These are phyloP conservation scores for Drosophila neocordata DNA, from an alignment of 1,140 invertebrate species.

Conservation along the genomic window DNA sequence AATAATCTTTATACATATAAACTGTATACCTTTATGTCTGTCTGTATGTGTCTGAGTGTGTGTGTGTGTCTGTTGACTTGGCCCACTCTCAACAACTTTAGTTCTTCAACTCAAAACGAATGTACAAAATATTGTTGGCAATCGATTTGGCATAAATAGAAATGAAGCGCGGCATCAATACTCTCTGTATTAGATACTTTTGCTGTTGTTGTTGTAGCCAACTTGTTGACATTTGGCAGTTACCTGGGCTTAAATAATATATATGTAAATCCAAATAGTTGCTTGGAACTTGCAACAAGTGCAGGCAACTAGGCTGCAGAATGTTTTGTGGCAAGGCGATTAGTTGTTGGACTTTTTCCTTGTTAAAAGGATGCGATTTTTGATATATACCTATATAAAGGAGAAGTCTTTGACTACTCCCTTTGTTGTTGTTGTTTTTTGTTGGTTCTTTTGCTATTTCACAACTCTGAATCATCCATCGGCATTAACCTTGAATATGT, in stretches of 20 bases:
- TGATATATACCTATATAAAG: no score
- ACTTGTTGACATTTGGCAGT: slow-evolving; percentile 80
- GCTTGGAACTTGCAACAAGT: slow-evolving; percentile 63
- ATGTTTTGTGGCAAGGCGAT: no score
- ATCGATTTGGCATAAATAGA: slow-evolving; percentile 73
- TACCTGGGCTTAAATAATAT: slow-evolving; percentile 65
- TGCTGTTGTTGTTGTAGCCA: slow-evolving; percentile 17
- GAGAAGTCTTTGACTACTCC: no score
- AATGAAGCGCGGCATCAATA: slow-evolving; percentile 53
- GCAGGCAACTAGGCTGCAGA: slow-evolving; percentile 39
- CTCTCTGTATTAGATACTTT: slow-evolving; percentile 30
- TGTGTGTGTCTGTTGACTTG: slow-evolving; percentile 55
- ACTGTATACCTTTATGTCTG: no score
- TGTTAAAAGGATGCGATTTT: no score
- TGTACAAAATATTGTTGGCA: slow-evolving; percentile 70
- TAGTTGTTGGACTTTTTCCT: no score
- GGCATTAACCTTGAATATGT: slow-evolving; percentile 40
- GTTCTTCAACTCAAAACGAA: slow-evolving; percentile 61
- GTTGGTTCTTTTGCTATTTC: slow-evolving; percentile 1
- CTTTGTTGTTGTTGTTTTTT: no score
- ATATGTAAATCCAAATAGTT: slow-evolving; percentile 77
- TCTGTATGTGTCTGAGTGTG: neutral
- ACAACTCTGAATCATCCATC: neutral
- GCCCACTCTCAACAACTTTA: slow-evolving; percentile 30
- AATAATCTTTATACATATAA: slow-evolving; percentile 66